Base-by-base conservation (phyloP, 2,113 vertebrate species). In the Archilochus colubris region DNA sequence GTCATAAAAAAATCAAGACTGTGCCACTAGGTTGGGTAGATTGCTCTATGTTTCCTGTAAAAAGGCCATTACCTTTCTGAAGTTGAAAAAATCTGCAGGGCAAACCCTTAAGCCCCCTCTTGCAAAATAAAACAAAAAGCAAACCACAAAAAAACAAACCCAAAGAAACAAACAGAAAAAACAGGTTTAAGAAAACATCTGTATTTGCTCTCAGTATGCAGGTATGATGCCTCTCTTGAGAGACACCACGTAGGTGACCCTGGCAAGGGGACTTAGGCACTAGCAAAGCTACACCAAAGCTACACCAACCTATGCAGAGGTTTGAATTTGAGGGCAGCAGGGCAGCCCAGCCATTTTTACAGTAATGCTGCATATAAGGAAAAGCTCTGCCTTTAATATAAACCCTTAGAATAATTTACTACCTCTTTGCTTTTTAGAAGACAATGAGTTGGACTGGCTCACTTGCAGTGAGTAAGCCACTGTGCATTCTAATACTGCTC, bases 181-280 rank as follows among this genome's bases (percentile, higher is more conserved):
- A 6, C 7, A 38, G 23, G n/a, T 58, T 76, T 20, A 80, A 73
- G 28, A 69, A 75, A 79, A 61, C 3, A 44, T 36, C 72, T 24
- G 15, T 16, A 61, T 55, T 50, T 86, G 25, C 25, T 43, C 28
- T 74, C 33, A 31, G 2, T 19, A 40, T 0, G 0, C 17, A 83
- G 67, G 24, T 38, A 24, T 14, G n/a, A 68, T 59, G 43, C 64
- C 30, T 63, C 38, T 80, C 28, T 3, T 69, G 44, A 63, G 44
- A 33, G 50, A 50, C 21, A 59, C 6, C 3, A 24, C 4, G 3
- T 14, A 70, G 27, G 33, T 51, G 83, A 79, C 70, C 18, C 12
- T 38, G 20, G 46, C 28, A 88, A 7, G 33, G 4, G 19, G 24
- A 80, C 12, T 14, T 20, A 59, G 9, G 24, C 38, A 66, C 25